Evolutionary conservation across 1,140 invertebrate genomes (phyloP).

Genomic region (Probaryconus sp.): DNA sequence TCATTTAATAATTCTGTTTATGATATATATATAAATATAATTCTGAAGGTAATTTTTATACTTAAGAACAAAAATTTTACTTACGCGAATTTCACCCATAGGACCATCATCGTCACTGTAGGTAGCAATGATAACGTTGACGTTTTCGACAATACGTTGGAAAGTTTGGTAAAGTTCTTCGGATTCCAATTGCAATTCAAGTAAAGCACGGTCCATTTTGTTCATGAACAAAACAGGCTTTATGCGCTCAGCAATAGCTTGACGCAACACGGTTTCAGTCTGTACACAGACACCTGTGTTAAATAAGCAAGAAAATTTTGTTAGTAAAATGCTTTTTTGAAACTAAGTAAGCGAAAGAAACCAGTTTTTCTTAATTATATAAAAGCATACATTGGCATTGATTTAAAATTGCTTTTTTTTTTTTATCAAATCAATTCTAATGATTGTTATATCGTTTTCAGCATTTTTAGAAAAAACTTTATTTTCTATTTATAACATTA

Average conservation of each 20-base stretch:
- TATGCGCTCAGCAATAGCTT: slow-evolving; percentile 99
- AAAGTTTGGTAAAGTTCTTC: slow-evolving; percentile 99
- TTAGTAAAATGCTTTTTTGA: slow-evolving; percentile 18
- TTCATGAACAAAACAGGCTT: slow-evolving; percentile 99
- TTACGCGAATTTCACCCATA: slow-evolving; percentile 97
- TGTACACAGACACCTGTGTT: slow-evolving; percentile 97
- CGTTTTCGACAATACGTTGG: slow-evolving; percentile 99
- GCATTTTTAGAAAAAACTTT: no score
- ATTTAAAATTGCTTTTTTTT: no score
- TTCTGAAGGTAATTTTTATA: no score
- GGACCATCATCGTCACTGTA: slow-evolving; percentile 98
- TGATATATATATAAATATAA: no score
- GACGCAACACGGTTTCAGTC: slow-evolving; percentile 98
- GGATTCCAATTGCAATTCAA: slow-evolving; percentile 95
- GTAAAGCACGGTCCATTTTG: slow-evolving; percentile 99
- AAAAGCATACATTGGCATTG: no score
- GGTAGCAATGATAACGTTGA: slow-evolving; percentile 99
- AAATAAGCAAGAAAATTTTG: slow-evolving; percentile 31
- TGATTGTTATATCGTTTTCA: no score
- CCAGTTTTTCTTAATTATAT: no score
- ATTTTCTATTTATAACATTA: no score
- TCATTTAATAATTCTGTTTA: no score
- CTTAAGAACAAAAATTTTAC: slow-evolving; percentile 61
- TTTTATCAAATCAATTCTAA: no score
- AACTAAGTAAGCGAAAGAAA: no score